Percentiles rank a stretch among this genome's conserved stretches.
Evolutionary conservation across 2,888 invertebrate species (phyloP).

Genomic region (Agrypnus murinus): DNA sequence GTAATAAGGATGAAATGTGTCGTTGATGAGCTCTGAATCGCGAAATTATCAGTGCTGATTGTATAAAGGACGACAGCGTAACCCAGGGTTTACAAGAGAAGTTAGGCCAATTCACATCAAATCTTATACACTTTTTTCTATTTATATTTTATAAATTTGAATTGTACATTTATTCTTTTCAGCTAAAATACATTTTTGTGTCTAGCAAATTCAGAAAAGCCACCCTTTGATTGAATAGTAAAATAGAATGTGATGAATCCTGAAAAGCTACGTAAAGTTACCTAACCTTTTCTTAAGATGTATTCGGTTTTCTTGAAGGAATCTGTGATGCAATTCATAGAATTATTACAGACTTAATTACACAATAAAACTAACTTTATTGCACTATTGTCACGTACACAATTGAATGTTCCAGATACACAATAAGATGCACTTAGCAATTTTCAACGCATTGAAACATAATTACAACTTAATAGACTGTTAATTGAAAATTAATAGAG

Average conservation of each 20-base stretch:
- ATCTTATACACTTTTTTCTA: neutral
- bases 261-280: no score
- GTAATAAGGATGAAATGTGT: conserved; percentile 70
- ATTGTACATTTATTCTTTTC: no score
- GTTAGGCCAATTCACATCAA: conserved; percentile 42
- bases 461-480: conserved; percentile 52
- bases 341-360: conserved; percentile 47
- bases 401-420: conserved; percentile 48
- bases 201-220: no score
- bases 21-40: conserved; percentile 71
- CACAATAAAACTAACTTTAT: conserved; percentile 58
- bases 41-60: conserved; percentile 70
- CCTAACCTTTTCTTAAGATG: neutral
- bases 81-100: conserved; percentile 39
- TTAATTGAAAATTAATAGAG: conserved; percentile 45
- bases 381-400: conserved; percentile 52
- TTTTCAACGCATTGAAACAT: conserved; percentile 48
- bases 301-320: conserved; percentile 20
- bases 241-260: no score
- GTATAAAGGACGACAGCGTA: conserved; percentile 61
- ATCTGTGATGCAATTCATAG: conserved; percentile 40
- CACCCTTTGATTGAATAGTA: no score
- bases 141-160: no score
- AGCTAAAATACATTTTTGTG: no score
- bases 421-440: conserved; percentile 48